These are phyloP conservation scores for Cynopterus sphinx DNA, from an alignment of 2,797 vertebrate species.

Conservation along the genomic window DNA sequence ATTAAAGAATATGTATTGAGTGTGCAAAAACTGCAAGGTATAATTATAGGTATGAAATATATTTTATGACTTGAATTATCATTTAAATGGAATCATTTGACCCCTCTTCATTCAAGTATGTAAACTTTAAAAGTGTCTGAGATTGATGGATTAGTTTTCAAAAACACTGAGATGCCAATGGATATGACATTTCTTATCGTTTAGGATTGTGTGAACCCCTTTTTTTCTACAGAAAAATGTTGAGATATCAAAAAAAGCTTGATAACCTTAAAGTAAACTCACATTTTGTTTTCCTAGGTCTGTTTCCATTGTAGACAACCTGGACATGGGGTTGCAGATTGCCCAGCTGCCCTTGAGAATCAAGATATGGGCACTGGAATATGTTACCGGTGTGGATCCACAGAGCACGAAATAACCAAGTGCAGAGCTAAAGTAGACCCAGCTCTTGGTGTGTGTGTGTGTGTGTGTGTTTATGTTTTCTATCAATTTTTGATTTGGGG, in stretches of 20 bases:
- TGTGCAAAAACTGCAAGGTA: background rate
- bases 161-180: background rate
- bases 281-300: slow-evolving; percentile 82
- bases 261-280: background rate
- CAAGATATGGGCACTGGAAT: slow-evolving; percentile 94
- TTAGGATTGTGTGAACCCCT: slow-evolving; percentile 12
- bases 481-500: background rate
- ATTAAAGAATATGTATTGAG: background rate
- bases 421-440: slow-evolving; percentile 95
- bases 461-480: background rate
- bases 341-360: slow-evolving; percentile 91
- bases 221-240: background rate
- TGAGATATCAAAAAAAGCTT: slow-evolving; percentile 6
- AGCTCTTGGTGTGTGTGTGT: slow-evolving; percentile 88
- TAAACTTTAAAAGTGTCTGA: slow-evolving; percentile 34
- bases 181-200: background rate
- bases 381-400: slow-evolving; percentile 97
- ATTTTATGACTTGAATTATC: background rate
- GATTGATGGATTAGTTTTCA: background rate
- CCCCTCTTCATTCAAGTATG: background rate
- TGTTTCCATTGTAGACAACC: slow-evolving; percentile 98
- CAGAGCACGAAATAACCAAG: slow-evolving; percentile 93
- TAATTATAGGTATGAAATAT: slow-evolving; percentile 8
- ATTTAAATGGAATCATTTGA: slow-evolving; percentile 20
- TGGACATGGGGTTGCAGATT: slow-evolving; percentile 95